phyloP scores from a whole-genome alignment of 2,113 vertebrate genomes.

The Uria aalge region DNA sequence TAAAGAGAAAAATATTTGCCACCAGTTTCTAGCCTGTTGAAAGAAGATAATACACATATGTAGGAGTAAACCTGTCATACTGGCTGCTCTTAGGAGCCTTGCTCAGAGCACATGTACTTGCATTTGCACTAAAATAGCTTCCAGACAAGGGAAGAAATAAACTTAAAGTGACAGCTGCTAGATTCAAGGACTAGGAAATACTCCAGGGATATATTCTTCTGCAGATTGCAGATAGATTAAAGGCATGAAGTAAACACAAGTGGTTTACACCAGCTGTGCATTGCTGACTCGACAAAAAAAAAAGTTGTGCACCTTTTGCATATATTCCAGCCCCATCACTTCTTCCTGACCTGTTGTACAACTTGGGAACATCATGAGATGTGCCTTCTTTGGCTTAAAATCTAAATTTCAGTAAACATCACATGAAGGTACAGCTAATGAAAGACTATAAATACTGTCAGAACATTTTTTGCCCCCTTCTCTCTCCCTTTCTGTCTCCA shows the following conservation, averaged over 20 bases:
- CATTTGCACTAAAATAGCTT: constrained; percentile 23
- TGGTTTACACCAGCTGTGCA: background rate
- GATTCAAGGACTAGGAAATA: background rate
- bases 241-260: background rate
- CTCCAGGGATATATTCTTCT: background rate
- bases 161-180: constrained; percentile 23
- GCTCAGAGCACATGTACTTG: background rate
- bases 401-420: background rate
- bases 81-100: background rate
- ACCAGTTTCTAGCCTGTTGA: background rate
- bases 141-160: background rate
- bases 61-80: background rate
- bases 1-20: background rate
- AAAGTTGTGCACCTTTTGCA: background rate
- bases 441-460: background rate
- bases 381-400: background rate
- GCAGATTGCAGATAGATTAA: background rate
- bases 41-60: background rate
- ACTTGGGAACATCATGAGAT: background rate
- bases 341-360: background rate
- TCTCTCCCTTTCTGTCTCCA: background rate
- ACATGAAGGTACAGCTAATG: background rate
- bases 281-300: background rate
- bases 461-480: background rate
- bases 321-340: background rate